Conservation (phyloP, 2,888 invertebrate species). For the Molorchus minor region DNA sequence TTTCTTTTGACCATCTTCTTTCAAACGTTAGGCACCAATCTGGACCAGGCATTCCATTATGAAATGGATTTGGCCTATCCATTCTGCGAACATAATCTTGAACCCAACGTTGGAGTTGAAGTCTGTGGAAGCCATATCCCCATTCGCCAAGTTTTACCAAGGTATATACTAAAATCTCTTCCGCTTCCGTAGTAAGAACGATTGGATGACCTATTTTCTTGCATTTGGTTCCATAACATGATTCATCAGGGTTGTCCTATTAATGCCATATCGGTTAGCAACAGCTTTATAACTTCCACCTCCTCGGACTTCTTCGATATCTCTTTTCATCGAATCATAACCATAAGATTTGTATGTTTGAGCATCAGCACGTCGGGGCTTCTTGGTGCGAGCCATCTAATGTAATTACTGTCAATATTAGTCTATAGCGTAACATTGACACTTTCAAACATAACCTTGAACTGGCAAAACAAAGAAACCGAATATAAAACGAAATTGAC, state of each 20-base stretch:
- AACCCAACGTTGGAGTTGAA: slow-evolving; percentile 29
- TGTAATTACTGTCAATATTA: too few species aligned
- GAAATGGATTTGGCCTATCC: slow-evolving; percentile 33
- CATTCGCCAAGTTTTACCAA: slow-evolving; percentile 34
- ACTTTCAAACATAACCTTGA: too few species aligned
- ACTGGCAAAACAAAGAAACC: too few species aligned
- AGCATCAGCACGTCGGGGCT: too few species aligned
- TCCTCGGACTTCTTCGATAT: slow-evolving; percentile 10
- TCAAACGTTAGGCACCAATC: slow-evolving; percentile 37
- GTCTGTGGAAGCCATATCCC: slow-evolving; percentile 32
- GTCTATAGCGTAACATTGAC: too few species aligned
- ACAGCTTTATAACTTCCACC: slow-evolving; percentile 19
- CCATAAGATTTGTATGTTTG: slow-evolving; percentile 16
- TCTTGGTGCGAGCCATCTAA: too few species aligned
- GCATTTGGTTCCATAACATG: slow-evolving; percentile 27
- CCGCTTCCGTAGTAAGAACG: slow-evolving; percentile 27
- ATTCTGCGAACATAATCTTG: slow-evolving; percentile 29
- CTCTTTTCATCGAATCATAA: slow-evolving; percentile 7
- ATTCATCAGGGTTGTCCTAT: slow-evolving; percentile 25
- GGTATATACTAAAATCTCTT: slow-evolving; percentile 27
- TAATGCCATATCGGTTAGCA: slow-evolving; percentile 21
- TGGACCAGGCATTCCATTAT: slow-evolving; percentile 31
- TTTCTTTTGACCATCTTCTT: slow-evolving; percentile 27
- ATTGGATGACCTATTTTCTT: slow-evolving; percentile 29
- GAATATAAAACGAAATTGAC: too few species aligned